Evolutionary conservation across 2,797 vertebrate genomes (phyloP).

Genomic region (Peromyscus melanophrys): DNA sequence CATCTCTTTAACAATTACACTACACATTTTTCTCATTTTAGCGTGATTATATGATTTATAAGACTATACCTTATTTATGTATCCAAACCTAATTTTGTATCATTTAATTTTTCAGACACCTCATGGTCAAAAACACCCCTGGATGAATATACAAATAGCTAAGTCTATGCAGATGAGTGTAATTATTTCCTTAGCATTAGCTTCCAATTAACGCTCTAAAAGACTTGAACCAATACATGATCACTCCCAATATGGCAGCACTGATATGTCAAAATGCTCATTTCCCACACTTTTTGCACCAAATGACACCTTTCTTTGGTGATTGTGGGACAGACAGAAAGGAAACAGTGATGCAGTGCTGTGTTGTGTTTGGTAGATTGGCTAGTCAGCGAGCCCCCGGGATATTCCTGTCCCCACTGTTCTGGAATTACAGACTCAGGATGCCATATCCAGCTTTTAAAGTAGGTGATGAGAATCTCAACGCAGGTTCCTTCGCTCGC

Average conservation of each 20-base stretch:
- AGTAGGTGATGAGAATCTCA: neutral
- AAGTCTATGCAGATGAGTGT: neutral
- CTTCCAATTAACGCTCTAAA: neutral
- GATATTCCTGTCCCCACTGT: neutral
- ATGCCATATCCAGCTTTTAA: neutral
- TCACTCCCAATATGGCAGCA: neutral
- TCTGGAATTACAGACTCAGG: neutral
- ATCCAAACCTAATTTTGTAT: neutral
- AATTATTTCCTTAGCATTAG: constrained; percentile 13
- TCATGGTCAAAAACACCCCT: neutral
- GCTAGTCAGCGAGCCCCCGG: neutral
- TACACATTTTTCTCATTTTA: neutral
- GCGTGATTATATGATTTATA: neutral
- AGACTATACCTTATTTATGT: neutral
- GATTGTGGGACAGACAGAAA: too few relatives aligned
- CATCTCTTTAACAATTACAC: neutral
- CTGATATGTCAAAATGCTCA: neutral
- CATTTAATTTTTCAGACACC: neutral
- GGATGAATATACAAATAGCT: neutral
- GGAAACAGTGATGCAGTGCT: neutral
- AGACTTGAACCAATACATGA: neutral
- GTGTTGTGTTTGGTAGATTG: neutral
- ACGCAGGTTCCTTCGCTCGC: too few relatives aligned
- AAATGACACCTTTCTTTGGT: too few relatives aligned
- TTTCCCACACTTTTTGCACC: neutral